Evolutionary conservation across 2,797 vertebrate genomes (phyloP).

Genomic region (Rhinichthys osculus): DNA sequence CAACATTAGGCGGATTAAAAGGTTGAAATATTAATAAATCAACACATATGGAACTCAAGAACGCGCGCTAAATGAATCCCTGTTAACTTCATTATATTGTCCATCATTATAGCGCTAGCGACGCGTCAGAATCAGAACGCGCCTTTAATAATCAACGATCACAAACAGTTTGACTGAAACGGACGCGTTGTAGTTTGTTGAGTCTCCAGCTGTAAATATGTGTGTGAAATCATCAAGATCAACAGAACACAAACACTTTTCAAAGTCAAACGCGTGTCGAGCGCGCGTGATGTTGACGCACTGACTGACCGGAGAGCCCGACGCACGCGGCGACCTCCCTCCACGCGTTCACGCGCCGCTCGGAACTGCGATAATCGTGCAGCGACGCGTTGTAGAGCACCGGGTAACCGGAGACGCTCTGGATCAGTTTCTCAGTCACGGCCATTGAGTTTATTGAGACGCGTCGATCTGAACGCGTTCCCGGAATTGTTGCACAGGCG

Average conservation of each 20-base stretch:
- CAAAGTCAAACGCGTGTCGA: constrained; percentile 20
- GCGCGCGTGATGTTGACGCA: constrained; percentile 53
- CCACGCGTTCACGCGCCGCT: constrained; percentile 73
- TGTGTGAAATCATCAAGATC: neutral
- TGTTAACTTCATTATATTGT: neutral
- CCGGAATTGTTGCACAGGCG: neutral
- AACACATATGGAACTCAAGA: no score
- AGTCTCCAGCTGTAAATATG: neutral
- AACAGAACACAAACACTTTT: neutral
- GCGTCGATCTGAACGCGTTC: constrained; percentile 2
- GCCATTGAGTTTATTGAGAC: constrained; percentile 25
- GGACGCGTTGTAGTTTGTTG: neutral
- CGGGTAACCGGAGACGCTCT: constrained; percentile 73
- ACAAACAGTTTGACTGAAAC: neutral
- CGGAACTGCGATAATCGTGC: constrained; percentile 74
- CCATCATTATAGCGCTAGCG: neutral
- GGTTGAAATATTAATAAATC: neutral
- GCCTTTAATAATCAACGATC: no score
- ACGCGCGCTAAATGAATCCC: neutral
- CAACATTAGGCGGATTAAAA: neutral
- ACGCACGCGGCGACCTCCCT: constrained; percentile 68
- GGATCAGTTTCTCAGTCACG: constrained; percentile 73
- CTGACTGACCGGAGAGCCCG: constrained; percentile 76
- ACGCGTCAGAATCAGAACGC: neutral
- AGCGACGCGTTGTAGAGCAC: constrained; percentile 76